Base-by-base conservation (phyloP, 2,113 vertebrate genomes). In the Reinhardtius hippoglossoides region DNA sequence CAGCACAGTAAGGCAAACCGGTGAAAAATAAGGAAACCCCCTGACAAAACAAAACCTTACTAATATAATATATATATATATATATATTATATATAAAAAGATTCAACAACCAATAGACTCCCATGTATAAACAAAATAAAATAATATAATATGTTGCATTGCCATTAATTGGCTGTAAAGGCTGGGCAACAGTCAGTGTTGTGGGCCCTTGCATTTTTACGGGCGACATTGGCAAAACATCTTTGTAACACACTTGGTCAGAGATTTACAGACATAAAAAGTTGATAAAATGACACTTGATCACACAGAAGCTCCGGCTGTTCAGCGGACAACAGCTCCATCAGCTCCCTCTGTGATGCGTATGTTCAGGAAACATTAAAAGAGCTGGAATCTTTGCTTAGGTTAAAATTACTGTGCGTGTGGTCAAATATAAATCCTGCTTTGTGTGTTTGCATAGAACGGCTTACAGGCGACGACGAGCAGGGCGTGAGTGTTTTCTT, bases 1-100 rank as follows among this genome's bases (percentile, higher is more conserved):
- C 79, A 77, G 62, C 61, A 72, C 56, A 75, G 78, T 78, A 94
- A 94, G 92, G 92, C 93, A 92, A 91, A 88, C 52, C 86, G 88
- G 92, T 93, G 87, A 84, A 76, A 87, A 92, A 91, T 74, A 87
- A 80, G 56, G 58, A 81, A 81, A 76, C 66, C 56, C 12, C 2
- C 7, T 63, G 63, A 73, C 71, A 84, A 82, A 42, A 65, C 24
- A 83, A 60, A 62, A 55, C 16, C 13, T 67, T 35, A 16, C 5
- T 27, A 26, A 61, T 76, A 74, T 0, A 71, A 23, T 9, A 14
- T 13, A 21, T n/a, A n/a, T n/a, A 31, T n/a, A n/a, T n/a, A 26
- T 69, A 61, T 76, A 74, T 0, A 71, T 55, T 9, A 14, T 13
- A 21, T n/a, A n/a, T n/a, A 31, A 71, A 63, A 74, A 67, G 31